Base-by-base conservation (phyloP, 30 jellyfish, hydroid and myxozoan species). In the Catostylus mosaicus region DNA sequence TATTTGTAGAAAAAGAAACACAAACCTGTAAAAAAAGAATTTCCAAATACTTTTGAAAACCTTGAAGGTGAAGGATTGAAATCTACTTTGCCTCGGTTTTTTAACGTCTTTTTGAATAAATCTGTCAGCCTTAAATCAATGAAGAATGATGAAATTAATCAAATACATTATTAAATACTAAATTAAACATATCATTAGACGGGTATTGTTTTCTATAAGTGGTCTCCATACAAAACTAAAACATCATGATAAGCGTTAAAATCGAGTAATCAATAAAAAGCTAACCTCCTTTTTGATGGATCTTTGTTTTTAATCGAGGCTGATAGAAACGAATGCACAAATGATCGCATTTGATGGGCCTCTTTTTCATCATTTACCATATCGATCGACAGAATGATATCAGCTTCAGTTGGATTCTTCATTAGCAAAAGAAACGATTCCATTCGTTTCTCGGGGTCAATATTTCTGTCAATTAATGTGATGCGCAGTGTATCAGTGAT, bases 281-380 rank as follows among this genome's bases (percentile, higher is more conserved):
- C 90, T 20, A 64, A 86, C 98, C 86, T 87, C 78, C 27, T 73
- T 45, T 79, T 83, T 30, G 89, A 46, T 6, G 97, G 96, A 22
- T 81, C 96, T 38, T 73, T 38, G 68, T 65, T 94, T 45, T 56
- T 66, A 9, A 59, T 40, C 8, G 77, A 81, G 67, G 94, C 50
- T 9, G 73, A 38, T 75, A 94, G 50, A 81, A 64, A 87, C 38
- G 99, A 94, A 20, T 36, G 31, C 20, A 94, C 51, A 50, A 94
- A 83, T 40, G 99, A 94, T 34, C 96, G 78, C 67, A 94, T 34
- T 65, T 94, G 99, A 7, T 84, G 82, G 0, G 99, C 91, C 71
- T 94, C 99, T 71, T 75, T 37, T 6, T 57, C 86, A 45, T 94
- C 96, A 83, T 83, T 94, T 45, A 95, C 97, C 93, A 94, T 77